Evolutionary conservation across 2,888 invertebrate genomes (phyloP), one percentile per base, ranked within the genome.

Genomic region (Lepidochitona cinerea): DNA sequence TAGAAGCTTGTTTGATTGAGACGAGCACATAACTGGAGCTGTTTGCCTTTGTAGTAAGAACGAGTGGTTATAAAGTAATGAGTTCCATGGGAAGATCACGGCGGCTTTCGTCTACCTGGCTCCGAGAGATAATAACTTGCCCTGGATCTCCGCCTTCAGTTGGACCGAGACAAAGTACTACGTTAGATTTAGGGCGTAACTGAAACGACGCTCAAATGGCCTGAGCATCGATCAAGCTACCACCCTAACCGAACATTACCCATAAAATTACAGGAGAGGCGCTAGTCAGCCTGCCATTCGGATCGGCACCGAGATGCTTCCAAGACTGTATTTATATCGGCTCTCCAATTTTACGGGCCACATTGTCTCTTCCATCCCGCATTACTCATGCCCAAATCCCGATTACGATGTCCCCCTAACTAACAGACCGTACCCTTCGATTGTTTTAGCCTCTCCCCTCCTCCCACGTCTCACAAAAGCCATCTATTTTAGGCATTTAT

Each of bases 91-190:
- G 14, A 37, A 23, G 32, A 71, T 71, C 33, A 41, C 32, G 29
- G 49, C 12, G 37, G 49, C 26, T 37, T 41, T 65, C 37, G 66
- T 7, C 66, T 66, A 66, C 65, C 59, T 65, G 71, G 37, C 71
- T 71, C 65, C 71, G 37, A 33, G 12, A 37, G 65, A 65, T 71
- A 71, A 71, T 71, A 65, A 65, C 37, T 37, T 71, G 18, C 29
- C 41, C 35, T 71, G 18, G 59, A 32, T 32, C n/a, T n/a, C n/a
- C n/a, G 59, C 59, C 12, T 4, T 18, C n/a, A 49, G 3, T 1
- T 9, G 59, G 14, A 14, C 26, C 59, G 29, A 32, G 4, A 2
- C 14, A 18, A 14, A 26, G 23, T 32, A 23, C 59, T 59, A 26
- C 59, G 29, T 59, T 59, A 59, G 23, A 59, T 59, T 59, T 59